Base-by-base conservation (phyloP, 1,140 invertebrate genomes). In the Drosophila bocki region DNA sequence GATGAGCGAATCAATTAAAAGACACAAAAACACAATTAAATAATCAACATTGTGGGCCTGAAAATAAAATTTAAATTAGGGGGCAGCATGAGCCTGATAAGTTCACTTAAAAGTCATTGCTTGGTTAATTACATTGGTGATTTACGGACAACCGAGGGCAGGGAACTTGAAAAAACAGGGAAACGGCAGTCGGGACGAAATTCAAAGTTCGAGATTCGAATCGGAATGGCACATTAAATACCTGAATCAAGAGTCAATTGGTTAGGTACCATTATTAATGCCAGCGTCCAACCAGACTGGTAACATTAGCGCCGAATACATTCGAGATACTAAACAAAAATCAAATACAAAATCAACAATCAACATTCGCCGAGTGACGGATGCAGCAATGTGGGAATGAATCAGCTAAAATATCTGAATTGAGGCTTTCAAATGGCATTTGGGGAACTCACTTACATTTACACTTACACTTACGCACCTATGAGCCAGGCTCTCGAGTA, bases 391-490 rank as follows among this genome's bases (percentile, higher is more conserved):
- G 53, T 56, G 41, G 53, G 53, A 58, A 78, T 78, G 76, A 79
- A 58, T 79, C 75, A 79, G 75, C 76, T 59, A 64, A 78, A 79
- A 53, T 59, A 45, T 48, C 26, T 35, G 19, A 57, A 57, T 78
- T 48, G 42, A 57, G 51, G 50, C 74, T 77, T 68, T 59, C 54
- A 78, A 69, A 63, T 70, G 75, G 64, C 50, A 78, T 72, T 71
- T 58, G 50, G 35, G 69, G 44, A 41, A 71, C 65, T 71, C 51
- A 72, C 62, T 62, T 65, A 65, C 60, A 69, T 44, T 78, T 69
- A 85, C 51, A 72, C 62, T 62, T 65, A 65, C 60, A 69, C 47
- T 78, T 69, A 85, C 83, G 79, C 82, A 76, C 51, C 35, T 50
- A 12, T 48, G 53, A 17, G 61, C 53, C 53, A 39, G 41, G 39